Evolutionary conservation across 2,113 vertebrate genomes (phyloP).

Genomic region (Tachuris rubrigastra): DNA sequence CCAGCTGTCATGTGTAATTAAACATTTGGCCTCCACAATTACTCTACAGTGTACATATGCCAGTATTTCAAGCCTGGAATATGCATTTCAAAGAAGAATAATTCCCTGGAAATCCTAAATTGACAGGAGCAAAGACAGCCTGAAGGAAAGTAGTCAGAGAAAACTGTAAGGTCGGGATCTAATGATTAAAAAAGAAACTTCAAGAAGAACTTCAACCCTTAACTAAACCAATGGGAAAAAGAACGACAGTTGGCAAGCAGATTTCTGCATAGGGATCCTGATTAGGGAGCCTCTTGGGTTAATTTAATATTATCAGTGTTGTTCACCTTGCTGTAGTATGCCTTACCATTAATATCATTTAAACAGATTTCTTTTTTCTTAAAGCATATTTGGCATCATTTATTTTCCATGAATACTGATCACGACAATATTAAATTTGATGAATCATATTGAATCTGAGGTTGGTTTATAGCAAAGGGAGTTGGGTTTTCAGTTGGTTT

Average conservation of each 20-base stretch:
- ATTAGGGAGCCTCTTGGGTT: constrained; percentile 80
- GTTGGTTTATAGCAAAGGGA: constrained; percentile 58
- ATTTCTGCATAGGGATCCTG: constrained; percentile 79
- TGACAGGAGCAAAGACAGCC: constrained; percentile 89
- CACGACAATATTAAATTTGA: constrained; percentile 69
- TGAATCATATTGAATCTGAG: constrained; percentile 63
- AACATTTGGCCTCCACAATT: constrained; percentile 98
- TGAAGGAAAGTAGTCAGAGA: constrained; percentile 85
- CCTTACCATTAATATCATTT: constrained; percentile 77
- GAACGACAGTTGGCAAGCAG: constrained; percentile 82
- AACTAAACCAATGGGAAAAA: constrained; percentile 87
- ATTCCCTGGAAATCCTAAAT: constrained; percentile 93
- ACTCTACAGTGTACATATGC: constrained; percentile 94
- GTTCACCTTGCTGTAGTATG: constrained; percentile 78
- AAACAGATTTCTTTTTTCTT: constrained; percentile 74
- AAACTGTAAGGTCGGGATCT: constrained; percentile 87
- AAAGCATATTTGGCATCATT: constrained; percentile 74
- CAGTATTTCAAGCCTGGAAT: constrained; percentile 88
- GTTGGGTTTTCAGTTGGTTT: neutral
- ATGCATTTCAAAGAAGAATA: constrained; percentile 97
- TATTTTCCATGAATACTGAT: constrained; percentile 74
- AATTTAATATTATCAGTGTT: constrained; percentile 84
- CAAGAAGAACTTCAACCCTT: constrained; percentile 85
- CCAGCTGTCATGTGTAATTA: constrained; percentile 98
- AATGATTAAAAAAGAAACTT: constrained; percentile 92